Conservation (phyloP, 2,113 vertebrate species). For the Scomber colias region DNA sequence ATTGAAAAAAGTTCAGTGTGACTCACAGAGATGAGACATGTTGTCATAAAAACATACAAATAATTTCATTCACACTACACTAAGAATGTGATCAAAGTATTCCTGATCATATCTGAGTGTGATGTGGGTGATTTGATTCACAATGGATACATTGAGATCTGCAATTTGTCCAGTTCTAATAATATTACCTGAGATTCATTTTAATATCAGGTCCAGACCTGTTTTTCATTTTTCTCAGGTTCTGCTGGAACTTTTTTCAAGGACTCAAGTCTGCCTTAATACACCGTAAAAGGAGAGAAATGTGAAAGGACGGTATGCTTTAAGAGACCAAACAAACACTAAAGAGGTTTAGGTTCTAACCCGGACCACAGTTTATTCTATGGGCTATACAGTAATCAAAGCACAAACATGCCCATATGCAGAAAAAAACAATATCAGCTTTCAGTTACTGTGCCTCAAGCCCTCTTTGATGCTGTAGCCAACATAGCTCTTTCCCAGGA, state of each 20-base stretch:
- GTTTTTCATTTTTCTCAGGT: background rate
- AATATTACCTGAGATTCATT: background rate
- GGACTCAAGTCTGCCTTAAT: background rate
- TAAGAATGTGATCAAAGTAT: background rate
- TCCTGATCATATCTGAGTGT: background rate
- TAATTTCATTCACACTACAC: too few species aligned
- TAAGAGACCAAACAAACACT: slow-evolving; percentile 43
- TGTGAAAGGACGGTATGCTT: slow-evolving; percentile 18
- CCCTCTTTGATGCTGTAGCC: background rate
- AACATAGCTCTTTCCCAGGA: background rate
- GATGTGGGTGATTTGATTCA: background rate
- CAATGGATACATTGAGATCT: too few species aligned
- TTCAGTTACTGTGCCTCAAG: too few species aligned
- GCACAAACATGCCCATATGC: slow-evolving; percentile 7
- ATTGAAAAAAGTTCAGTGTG: too few species aligned
- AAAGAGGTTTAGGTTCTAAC: slow-evolving; percentile 39
- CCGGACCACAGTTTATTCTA: slow-evolving; percentile 3
- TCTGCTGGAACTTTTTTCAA: background rate
- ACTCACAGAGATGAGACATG: background rate
- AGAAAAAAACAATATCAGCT: background rate
- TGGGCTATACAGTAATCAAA: slow-evolving; percentile 25
- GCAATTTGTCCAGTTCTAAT: background rate
- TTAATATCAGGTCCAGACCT: background rate
- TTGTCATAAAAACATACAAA: background rate
- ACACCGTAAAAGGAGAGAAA: background rate